Base-by-base conservation (phyloP, 2,797 vertebrate genomes). In the Alfaro cultratus region DNA sequence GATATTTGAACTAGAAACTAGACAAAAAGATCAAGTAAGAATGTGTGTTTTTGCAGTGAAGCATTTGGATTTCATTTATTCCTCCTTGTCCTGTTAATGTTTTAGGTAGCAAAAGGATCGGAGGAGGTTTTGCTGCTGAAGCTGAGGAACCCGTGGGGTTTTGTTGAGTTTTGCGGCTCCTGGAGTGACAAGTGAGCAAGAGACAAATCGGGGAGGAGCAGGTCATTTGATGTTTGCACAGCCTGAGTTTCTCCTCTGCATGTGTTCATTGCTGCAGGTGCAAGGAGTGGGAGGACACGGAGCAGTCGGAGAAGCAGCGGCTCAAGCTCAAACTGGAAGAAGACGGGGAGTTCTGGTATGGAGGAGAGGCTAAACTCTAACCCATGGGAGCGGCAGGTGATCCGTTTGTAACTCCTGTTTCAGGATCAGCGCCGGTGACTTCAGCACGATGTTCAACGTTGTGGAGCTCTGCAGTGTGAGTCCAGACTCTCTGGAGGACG, bases 71-170 rank as follows among this genome's bases (percentile, higher is more conserved):
- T 43, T 45, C 13, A 8, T 23, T 16, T 13, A 39, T 5, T 49
- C 43, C 34, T 26, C 11, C 51, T 51, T 2, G 2, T 1, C 23
- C 16, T 83, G 4, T 83, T 84, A 76, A 13, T 16, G 62, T 68
- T 82, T 78, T 80, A 97, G 96, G 91, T 97, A 75, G 91, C 10
- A 34, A 95, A 85, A 60, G 85, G 45, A 0, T 83, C 87, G 0
- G 89, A 88, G 0, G 94, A 95, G 67, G 85, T 92, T 60, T 83
- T 93, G 46, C 71, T 97, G 81, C 82, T 96, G 80, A 94, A 86
- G 80, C 88, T 97, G 85, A 94, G 96, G 88, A 97, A 97, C 87
- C 96, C 96, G 23, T 97, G 96, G 96, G 96, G 96, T 13, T 97
- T 96, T 64, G 81, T 96, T 0, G 96, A 97, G 79, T 97, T 96